Percentiles rank a stretch among this genome's conserved stretches.
Conservation (phyloP, 2,113 vertebrate species). For the Heterochromis multidens region DNA sequence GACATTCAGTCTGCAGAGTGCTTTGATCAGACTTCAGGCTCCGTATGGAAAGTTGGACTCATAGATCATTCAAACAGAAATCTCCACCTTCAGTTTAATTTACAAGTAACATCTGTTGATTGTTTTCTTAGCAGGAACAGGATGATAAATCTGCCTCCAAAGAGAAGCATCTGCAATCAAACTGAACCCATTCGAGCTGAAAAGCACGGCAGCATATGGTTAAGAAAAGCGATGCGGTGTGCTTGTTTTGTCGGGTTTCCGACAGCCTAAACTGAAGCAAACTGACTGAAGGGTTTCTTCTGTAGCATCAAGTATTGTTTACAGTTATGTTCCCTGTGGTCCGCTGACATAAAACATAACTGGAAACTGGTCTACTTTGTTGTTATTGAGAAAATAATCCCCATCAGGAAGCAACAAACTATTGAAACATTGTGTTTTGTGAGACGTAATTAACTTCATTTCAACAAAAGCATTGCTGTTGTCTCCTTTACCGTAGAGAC, state of each 20-base stretch:
- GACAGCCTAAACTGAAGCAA: slow-evolving; percentile 1
- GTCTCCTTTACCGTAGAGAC: background rate
- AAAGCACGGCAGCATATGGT: background rate
- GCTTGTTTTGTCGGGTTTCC: slow-evolving; percentile 20
- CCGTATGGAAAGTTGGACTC: background rate
- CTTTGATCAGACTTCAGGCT: background rate
- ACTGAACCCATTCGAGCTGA: background rate
- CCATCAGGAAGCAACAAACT: slow-evolving; percentile 27
- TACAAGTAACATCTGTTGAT: slow-evolving; percentile 4
- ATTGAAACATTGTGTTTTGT: slow-evolving; percentile 6
- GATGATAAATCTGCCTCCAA: background rate
- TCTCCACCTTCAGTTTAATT: background rate
- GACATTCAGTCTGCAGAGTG: background rate
- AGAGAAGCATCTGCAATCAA: slow-evolving; percentile 4
- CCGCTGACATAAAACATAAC: slow-evolving; percentile 15
- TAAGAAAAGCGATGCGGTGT: background rate
- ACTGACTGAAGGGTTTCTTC: background rate
- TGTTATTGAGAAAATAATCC: slow-evolving; percentile 35
- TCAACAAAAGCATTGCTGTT: slow-evolving; percentile 1
- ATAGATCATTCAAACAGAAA: background rate
- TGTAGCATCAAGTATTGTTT: slow-evolving; percentile 17
- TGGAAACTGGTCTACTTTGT: slow-evolving; percentile 20
- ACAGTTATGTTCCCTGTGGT: slow-evolving; percentile 7
- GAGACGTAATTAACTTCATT: slow-evolving; percentile 35
- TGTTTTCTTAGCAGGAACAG: background rate